Percentiles rank a stretch among this genome's conserved stretches.
phyloP scores from a whole-genome alignment of 2,797 vertebrate genomes.

The Coccyzus lansbergi region DNA sequence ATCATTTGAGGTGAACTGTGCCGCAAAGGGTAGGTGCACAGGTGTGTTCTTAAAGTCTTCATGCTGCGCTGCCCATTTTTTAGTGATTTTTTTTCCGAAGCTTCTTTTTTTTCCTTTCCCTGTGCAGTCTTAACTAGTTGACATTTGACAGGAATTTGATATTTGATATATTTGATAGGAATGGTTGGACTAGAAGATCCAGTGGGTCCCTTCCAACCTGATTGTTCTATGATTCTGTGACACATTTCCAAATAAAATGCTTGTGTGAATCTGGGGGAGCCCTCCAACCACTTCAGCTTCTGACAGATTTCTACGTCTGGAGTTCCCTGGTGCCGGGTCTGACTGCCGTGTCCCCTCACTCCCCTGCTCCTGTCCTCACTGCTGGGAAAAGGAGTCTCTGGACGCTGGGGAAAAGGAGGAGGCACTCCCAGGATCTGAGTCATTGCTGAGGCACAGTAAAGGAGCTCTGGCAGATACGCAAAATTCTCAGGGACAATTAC shows the following conservation, averaged over 20 bases:
- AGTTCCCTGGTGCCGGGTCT: not conserved
- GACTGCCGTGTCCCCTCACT: accelerated
- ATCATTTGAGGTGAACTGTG: not conserved
- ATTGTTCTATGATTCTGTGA: too few species aligned
- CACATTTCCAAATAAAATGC: not conserved
- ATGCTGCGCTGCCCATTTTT: not conserved
- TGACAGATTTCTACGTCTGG: not conserved
- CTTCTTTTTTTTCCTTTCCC: not conserved
- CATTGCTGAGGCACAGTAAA: not conserved
- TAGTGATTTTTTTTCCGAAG: not conserved
- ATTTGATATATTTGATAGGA: too few species aligned
- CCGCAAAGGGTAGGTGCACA: not conserved
- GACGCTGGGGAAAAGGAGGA: not conserved
- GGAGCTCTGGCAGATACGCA: not conserved
- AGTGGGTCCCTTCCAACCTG: too few species aligned
- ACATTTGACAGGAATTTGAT: too few species aligned
- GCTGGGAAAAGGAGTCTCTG: not conserved
- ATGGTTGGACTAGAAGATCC: too few species aligned
- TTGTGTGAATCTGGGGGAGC: not conserved
- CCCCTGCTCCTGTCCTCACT: not conserved
- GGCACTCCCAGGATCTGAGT: not conserved
- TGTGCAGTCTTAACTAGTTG: not conserved
- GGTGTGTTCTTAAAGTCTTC: not conserved
- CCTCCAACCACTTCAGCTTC: not conserved
- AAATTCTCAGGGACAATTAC: not conserved